Percentiles rank a stretch among this genome's conserved stretches.
These are phyloP conservation scores for Ashinkailepas kermadecensis DNA, from an alignment of 2,888 invertebrate species.

Conservation along the genomic window DNA sequence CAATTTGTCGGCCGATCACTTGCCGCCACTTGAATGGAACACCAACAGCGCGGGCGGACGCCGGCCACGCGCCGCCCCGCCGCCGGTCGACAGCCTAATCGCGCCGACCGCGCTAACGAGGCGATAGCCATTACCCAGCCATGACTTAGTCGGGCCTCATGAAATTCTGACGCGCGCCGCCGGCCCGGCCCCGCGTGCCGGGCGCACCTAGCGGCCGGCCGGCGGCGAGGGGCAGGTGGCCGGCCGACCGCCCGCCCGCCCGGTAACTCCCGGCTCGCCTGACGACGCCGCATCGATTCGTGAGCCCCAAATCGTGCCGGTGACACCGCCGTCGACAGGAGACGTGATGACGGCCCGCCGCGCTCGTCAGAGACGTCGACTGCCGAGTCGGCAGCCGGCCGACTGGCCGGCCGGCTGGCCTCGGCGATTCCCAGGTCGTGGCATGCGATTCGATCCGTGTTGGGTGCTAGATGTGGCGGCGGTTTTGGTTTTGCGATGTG, in stretches of 20 bases:
- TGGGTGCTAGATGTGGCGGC: too few relatives aligned
- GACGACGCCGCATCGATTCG: neutral
- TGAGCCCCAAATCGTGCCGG: neutral
- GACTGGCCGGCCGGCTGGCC: too few relatives aligned
- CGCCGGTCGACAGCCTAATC: too few relatives aligned
- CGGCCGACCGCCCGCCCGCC: neutral
- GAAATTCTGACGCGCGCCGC: neutral
- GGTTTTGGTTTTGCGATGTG: too few relatives aligned
- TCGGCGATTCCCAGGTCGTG: too few relatives aligned
- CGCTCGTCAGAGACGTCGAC: too few relatives aligned
- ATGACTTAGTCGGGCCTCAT: neutral
- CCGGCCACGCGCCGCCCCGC: too few relatives aligned
- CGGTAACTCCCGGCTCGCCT: neutral
- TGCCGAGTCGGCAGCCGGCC: too few relatives aligned
- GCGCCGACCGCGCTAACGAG: neutral
- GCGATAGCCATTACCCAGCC: neutral
- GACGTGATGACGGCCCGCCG: too few relatives aligned
- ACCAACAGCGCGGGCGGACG: neutral
- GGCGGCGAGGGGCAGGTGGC: neutral
- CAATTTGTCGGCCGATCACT: too few relatives aligned
- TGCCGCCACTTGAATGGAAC: neutral
- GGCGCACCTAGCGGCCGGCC: neutral
- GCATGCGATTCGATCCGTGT: too few relatives aligned
- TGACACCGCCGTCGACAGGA: too few relatives aligned
- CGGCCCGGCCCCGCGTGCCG: neutral